Conservation (phyloP, 2,113 vertebrate species). For the Chloropsis cyanopogon region DNA sequence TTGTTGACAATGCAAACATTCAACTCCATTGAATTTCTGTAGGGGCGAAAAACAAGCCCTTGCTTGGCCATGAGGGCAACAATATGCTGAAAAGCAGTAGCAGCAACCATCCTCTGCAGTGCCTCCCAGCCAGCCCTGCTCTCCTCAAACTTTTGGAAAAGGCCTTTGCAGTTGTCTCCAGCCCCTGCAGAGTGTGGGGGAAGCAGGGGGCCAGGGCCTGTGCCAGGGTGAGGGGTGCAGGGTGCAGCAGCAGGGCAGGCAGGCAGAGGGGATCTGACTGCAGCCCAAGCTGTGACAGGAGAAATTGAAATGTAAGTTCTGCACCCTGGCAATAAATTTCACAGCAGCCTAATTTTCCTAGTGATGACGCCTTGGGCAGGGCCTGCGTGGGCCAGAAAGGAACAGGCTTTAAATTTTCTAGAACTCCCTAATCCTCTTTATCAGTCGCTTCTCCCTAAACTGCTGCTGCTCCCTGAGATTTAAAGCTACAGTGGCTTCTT, state of each 20-base stretch:
- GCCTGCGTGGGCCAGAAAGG: conserved; percentile 33
- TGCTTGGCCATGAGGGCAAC: neutral
- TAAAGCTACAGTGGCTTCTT: conserved; percentile 44
- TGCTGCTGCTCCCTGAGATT: conserved; percentile 42
- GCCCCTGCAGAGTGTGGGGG: neutral
- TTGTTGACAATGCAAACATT: neutral
- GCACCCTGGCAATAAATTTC: conserved; percentile 35
- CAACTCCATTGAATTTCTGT: neutral
- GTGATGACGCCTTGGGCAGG: conserved; percentile 8
- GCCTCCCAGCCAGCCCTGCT: rapidly evolving
- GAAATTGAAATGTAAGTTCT: conserved; percentile 40
- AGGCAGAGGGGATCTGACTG: neutral
- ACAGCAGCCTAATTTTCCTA: conserved; percentile 39
- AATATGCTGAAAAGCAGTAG: neutral
- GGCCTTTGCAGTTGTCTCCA: neutral
- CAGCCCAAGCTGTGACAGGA: neutral
- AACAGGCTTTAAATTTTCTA: conserved; percentile 40
- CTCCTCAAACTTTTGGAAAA: neutral
- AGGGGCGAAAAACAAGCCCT: neutral
- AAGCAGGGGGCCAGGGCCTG: rapidly evolving
- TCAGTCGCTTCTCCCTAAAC: conserved; percentile 5
- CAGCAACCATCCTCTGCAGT: neutral
- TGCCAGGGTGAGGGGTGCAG: neutral
- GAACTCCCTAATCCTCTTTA: conserved; percentile 49
- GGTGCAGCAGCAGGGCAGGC: neutral